A percentile compares a stretch with the other conserved stretches of the same genome.
phyloP scores from a whole-genome alignment of 2,888 invertebrate species.

The Tortricodes alternella region DNA sequence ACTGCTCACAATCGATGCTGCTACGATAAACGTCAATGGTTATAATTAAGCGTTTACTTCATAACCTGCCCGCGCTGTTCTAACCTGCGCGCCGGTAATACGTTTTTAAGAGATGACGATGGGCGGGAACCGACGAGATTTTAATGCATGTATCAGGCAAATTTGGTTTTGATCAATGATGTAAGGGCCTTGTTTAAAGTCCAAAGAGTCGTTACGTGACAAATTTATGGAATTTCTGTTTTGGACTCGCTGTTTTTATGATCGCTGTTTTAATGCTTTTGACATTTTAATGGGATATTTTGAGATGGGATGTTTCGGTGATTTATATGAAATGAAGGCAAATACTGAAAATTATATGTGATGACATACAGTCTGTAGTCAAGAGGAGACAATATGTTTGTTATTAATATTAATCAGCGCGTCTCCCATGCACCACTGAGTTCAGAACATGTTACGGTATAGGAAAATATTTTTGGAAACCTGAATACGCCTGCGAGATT shows the following conservation, averaged over 20 bases:
- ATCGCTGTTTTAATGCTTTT: constrained; percentile 2
- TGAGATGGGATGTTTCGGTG: neutral
- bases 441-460: no score
- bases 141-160: constrained; percentile 54
- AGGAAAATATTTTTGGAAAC: no score
- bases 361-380: no score
- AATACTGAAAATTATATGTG: neutral
- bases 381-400: no score
- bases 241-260: constrained; percentile 22
- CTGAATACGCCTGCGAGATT: no score
- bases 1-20: neutral
- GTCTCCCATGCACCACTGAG: no score
- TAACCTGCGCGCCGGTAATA: constrained; percentile 45
- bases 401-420: no score
- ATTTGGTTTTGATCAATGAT: constrained; percentile 53
- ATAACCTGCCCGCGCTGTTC: neutral
- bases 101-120: constrained; percentile 50
- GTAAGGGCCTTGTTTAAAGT: constrained; percentile 28
- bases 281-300: constrained; percentile 1
- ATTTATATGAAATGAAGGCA: neutral
- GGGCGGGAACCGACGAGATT: constrained; percentile 46
- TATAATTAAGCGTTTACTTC: constrained; percentile 16
- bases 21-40: no score
- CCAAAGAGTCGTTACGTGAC: constrained; percentile 29
- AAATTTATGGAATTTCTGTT: constrained; percentile 25